A percentile compares a stretch with the other conserved stretches of the same genome.
Conservation (phyloP, 2,888 invertebrate genomes). For the Apamea epomidion region DNA sequence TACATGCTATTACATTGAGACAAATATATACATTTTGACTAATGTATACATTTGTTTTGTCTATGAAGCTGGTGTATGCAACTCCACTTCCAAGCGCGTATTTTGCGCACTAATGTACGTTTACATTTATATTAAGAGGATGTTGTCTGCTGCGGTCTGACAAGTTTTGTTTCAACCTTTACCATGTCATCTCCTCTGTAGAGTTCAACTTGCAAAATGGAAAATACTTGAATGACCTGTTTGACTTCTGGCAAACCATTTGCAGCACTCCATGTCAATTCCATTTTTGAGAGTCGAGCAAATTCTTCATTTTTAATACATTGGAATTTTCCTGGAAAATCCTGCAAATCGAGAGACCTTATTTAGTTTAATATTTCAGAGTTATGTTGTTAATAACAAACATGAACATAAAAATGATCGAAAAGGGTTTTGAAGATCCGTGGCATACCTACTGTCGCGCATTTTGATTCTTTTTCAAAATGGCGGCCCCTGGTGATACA, state of each 20-base stretch:
- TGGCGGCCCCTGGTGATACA: not conserved
- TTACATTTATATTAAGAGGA: slow-evolving; percentile 18
- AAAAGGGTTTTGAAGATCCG: no score
- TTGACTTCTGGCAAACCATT: slow-evolving; percentile 72
- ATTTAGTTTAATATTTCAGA: slow-evolving; percentile 23
- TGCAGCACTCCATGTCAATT: slow-evolving; percentile 79
- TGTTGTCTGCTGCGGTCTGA: slow-evolving; percentile 71
- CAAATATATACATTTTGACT: slow-evolving; percentile 27
- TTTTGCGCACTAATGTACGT: not conserved
- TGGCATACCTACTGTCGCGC: no score
- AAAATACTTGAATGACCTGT: slow-evolving; percentile 86
- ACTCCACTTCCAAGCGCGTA: not conserved
- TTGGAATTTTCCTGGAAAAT: slow-evolving; percentile 84
- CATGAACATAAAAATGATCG: not conserved
- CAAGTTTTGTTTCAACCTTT: slow-evolving; percentile 84
- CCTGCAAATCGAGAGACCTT: slow-evolving; percentile 74
- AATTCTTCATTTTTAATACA: slow-evolving; percentile 83
- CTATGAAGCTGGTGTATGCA: not conserved
- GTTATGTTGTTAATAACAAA: not conserved
- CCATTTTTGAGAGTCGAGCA: slow-evolving; percentile 84
- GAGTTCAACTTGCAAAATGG: slow-evolving; percentile 82
- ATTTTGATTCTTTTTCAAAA: no score
- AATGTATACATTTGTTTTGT: slow-evolving; percentile 12
- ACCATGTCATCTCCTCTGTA: slow-evolving; percentile 84
- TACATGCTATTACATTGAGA: slow-evolving; percentile 41